phyloP scores from a whole-genome alignment of 1,140 invertebrate species.

The Drosophila obscura region DNA sequence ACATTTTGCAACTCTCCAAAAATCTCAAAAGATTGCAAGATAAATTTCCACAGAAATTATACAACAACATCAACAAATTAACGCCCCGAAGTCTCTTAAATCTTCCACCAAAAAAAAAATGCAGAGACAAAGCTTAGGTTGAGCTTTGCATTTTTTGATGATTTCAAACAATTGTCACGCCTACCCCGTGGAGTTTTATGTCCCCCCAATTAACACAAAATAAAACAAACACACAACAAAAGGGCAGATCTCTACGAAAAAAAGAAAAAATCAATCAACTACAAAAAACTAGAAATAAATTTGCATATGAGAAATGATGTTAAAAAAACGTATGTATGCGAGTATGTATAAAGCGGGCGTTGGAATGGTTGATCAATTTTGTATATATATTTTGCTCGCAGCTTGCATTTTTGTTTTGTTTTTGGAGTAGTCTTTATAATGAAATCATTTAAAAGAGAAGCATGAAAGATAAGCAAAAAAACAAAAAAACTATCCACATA shows the following conservation, averaged over 20 bases:
- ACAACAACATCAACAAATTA: no score
- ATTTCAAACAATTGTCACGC: slow-evolving; percentile 16
- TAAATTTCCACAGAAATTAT: no score
- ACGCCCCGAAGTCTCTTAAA: no score
- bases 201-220: slow-evolving; percentile 64
- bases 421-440: slow-evolving; percentile 73
- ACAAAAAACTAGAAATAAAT: slow-evolving; percentile 19
- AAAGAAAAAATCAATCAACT: slow-evolving; percentile 44
- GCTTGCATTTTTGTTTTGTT: slow-evolving; percentile 42
- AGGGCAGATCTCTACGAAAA: slow-evolving; percentile 29
- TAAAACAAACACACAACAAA: slow-evolving; percentile 57
- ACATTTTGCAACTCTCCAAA: no score
- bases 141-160: slow-evolving; percentile 1
- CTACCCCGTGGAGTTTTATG: slow-evolving; percentile 34
- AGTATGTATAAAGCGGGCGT: slow-evolving; percentile 40
- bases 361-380: slow-evolving; percentile 23
- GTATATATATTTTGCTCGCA: slow-evolving; percentile 20
- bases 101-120: no score
- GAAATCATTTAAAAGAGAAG: slow-evolving; percentile 63
- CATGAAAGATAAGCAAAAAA: slow-evolving; percentile 29
- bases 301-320: slow-evolving; percentile 70
- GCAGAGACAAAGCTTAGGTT: no score
- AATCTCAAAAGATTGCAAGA: no score
- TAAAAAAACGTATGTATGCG: slow-evolving; percentile 7
- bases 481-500: slow-evolving; percentile 25